Base-by-base conservation (phyloP, 2,113 vertebrate genomes). In the Stegastes partitus region DNA sequence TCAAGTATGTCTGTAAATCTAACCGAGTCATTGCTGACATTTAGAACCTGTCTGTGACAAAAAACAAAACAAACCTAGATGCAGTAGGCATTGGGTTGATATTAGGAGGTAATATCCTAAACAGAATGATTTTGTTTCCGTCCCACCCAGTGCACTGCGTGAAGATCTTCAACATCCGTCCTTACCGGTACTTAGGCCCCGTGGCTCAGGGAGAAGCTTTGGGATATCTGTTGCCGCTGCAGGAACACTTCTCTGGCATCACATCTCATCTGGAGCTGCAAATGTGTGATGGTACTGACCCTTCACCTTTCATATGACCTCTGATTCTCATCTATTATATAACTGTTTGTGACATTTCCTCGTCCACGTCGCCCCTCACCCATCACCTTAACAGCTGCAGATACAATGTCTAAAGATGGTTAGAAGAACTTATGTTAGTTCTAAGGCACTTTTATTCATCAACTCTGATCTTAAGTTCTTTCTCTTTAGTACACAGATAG, bases 221-320 rank as follows among this genome's bases (percentile, higher is more conserved):
- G 70, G 93, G 91, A n/a, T 93, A 93, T 28, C 50, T 92, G 61
- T 39, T 92, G 50, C 93, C 88, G 0, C 85, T 92, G n/a, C 93
- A 94, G 79, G 92, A 93, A 0, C 64, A 62, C 3, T 91, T 91
- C 74, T 72, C 91, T 4, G 91, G 93, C 37, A 91, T 94, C 84
- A 89, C 93, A 21, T 91, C 91, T 23, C 91, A 94, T 69, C 31
- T 94, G 81, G 81, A 92, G 65, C 79, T 94, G 44, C 91, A 89
- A 65, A 92, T 91, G 90, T 92, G 92, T 71, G 92, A 94, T 19
- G 68, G 65, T 39, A 73, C 79, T 10, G 90, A 94, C 87, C 90
- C 93, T 18, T 81, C 91, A 2, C 75, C 79, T 39, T 93, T 91
- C 55, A 87, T 93, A n/a, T 93, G 78, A 93, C 9, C 47, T 34